phyloP scores from a whole-genome alignment of 2,888 invertebrate species.

The Galerucella nymphaeae region DNA sequence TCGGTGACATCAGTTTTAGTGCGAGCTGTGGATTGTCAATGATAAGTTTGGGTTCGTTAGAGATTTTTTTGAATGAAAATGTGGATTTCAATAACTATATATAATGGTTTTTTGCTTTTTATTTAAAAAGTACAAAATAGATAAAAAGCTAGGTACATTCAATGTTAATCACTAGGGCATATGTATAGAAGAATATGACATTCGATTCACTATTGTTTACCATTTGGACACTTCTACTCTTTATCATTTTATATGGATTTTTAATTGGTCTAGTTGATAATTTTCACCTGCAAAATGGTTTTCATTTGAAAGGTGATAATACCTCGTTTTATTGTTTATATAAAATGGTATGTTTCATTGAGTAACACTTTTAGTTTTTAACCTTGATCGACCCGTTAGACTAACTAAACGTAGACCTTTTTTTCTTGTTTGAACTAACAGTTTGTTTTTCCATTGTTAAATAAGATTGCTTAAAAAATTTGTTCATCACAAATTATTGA shows the following conservation, averaged over 20 bases:
- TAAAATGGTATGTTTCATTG: constrained; percentile 37
- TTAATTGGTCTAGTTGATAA: constrained; percentile 50
- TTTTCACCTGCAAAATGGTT: constrained; percentile 35
- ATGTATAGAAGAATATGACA: constrained; percentile 24
- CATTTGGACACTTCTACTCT: constrained; percentile 53
- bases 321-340: constrained; percentile 37
- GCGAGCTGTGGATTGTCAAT: not conserved
- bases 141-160: constrained; percentile 35
- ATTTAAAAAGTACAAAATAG: constrained; percentile 31
- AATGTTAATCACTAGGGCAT: not conserved
- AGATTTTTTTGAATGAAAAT: constrained; percentile 12
- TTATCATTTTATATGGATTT: constrained; percentile 56
- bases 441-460: not conserved
- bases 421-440: constrained; percentile 11
- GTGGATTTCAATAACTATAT: not conserved
- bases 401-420: constrained; percentile 5
- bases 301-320: constrained; percentile 36
- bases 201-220: constrained; percentile 44
- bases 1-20: constrained; percentile 7
- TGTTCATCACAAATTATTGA: not conserved
- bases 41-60: not conserved
- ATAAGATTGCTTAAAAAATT: not conserved
- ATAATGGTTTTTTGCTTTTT: constrained; percentile 32
- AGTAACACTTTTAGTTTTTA: constrained; percentile 9
- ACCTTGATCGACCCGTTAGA: constrained; percentile 11